phyloP scores from a whole-genome alignment of 2,113 vertebrate genomes.

The Rostratula benghalensis region DNA sequence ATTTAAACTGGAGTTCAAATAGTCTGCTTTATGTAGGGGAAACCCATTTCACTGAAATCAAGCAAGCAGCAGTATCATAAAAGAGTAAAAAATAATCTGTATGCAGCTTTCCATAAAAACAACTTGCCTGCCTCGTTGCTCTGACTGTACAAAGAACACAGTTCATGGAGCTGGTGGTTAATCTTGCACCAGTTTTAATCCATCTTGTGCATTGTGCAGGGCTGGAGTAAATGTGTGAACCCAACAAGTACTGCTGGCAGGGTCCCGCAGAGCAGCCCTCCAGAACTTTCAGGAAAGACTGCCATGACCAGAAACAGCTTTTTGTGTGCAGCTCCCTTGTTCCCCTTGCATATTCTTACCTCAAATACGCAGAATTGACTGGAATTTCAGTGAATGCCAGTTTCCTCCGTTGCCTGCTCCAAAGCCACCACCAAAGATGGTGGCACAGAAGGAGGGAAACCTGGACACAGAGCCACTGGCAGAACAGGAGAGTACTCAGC shows the following conservation, averaged over 20 bases:
- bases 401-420: accelerated
- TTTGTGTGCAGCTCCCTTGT: not conserved
- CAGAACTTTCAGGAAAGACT: not conserved
- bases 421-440: not conserved
- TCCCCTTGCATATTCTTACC: not conserved
- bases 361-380: accelerated
- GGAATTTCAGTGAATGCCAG: not conserved
- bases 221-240: not conserved
- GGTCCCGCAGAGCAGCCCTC: not conserved
- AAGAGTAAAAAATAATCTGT: not conserved
- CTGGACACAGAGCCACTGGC: not conserved
- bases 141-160: not conserved
- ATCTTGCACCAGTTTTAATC: not conserved
- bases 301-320: not conserved
- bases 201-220: not conserved
- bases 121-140: not conserved
- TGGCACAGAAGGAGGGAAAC: not conserved
- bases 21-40: not conserved
- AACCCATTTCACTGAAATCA: not conserved
- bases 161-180: not conserved
- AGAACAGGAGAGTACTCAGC: not conserved
- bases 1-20: not conserved
- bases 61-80: not conserved
- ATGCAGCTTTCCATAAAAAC: not conserved
- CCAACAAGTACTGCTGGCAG: not conserved